A percentile compares a stretch with the other conserved stretches of the same genome.
Conservation (phyloP, 2,888 invertebrate genomes). For the Cenopis cana region DNA sequence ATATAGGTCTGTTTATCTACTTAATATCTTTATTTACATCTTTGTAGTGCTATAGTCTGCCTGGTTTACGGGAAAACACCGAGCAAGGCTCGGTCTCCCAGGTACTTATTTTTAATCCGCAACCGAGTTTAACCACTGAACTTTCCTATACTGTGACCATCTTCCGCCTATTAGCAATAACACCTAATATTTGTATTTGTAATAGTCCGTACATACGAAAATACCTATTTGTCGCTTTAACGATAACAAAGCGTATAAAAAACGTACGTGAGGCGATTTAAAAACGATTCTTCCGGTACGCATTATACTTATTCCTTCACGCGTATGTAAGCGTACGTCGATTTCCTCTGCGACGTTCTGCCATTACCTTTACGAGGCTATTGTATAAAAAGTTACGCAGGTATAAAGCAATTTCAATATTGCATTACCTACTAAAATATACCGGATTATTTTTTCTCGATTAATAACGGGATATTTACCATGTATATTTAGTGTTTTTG, state of each 20-base stretch:
- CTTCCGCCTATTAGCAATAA: slow-evolving; percentile 27
- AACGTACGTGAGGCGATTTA: slow-evolving; percentile 40
- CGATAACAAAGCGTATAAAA: slow-evolving; percentile 41
- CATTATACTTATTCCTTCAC: neutral
- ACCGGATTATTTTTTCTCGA: too few species aligned
- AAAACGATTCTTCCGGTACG: neutral
- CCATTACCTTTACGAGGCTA: slow-evolving; percentile 30
- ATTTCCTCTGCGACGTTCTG: slow-evolving; percentile 17
- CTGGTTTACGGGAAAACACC: too few species aligned
- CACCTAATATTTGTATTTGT: slow-evolving; percentile 27
- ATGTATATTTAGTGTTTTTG: too few species aligned
- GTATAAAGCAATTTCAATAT: slow-evolving; percentile 7
- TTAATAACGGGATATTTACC: too few species aligned
- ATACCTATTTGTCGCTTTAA: slow-evolving; percentile 36
- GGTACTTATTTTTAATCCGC: too few species aligned
- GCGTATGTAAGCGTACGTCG: slow-evolving; percentile 5
- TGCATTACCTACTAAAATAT: too few species aligned
- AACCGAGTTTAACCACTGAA: neutral
- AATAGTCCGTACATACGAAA: slow-evolving; percentile 14
- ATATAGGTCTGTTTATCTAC: too few species aligned
- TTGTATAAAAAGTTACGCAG: slow-evolving; percentile 6
- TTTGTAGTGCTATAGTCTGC: too few species aligned
- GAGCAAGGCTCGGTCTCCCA: too few species aligned
- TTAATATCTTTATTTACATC: too few species aligned
- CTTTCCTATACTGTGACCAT: neutral